Conservation (phyloP, 2,113 vertebrate genomes). For the Periophthalmodon schlosseri region DNA sequence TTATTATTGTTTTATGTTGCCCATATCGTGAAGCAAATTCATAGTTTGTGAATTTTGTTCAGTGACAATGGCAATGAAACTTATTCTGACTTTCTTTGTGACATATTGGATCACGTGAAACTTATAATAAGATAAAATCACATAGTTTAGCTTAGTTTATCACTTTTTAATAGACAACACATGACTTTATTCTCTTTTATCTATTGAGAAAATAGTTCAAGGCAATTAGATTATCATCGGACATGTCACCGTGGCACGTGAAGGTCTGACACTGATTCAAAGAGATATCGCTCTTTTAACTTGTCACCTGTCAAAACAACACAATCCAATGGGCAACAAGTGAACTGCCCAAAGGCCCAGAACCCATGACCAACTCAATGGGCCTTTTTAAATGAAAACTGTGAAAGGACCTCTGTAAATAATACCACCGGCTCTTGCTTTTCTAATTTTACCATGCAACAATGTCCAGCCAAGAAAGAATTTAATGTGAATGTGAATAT, state of each 20-base stretch:
- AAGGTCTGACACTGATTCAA: background rate
- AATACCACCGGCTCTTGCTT: background rate
- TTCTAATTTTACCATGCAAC: background rate
- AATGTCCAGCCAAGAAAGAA: background rate
- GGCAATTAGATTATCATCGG: background rate
- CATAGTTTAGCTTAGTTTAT: background rate
- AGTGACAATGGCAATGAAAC: too few species aligned
- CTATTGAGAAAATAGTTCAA: background rate
- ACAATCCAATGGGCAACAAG: background rate
- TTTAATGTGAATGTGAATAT: background rate
- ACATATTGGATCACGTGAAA: background rate
- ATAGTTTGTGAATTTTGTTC: too few species aligned
- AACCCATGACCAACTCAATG: conserved; percentile 5
- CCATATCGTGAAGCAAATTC: too few species aligned
- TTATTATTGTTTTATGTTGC: too few species aligned
- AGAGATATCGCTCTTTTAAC: background rate
- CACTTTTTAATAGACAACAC: background rate
- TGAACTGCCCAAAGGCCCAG: background rate
- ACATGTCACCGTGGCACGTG: background rate
- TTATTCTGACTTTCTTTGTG: background rate
- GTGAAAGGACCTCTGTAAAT: conserved; percentile 1
- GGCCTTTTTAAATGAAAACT: background rate
- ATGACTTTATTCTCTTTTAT: background rate
- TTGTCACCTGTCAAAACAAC: conserved; percentile 4
- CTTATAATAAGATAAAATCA: too few species aligned